Evolutionary conservation across 37 sponge, comb jelly and placozoan genomes (phyloP).

Genomic region (Cliona cf. orientalis): DNA sequence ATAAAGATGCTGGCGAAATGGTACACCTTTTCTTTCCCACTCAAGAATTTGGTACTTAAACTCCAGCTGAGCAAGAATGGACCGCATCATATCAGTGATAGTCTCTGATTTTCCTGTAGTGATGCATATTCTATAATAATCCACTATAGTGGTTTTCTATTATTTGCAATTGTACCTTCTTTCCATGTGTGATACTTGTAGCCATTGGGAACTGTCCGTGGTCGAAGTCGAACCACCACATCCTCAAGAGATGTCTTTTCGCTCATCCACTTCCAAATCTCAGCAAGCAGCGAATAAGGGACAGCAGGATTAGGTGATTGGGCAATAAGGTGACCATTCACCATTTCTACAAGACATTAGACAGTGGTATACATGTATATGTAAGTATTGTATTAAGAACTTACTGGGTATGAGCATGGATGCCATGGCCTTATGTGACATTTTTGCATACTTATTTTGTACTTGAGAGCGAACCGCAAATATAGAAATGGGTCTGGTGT

Average conservation of each 20-base stretch:
- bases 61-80: neutral
- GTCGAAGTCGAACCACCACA: constrained; percentile 9
- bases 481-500: constrained; percentile 29
- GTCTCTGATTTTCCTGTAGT: constrained; percentile 2
- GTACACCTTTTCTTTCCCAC: constrained; percentile 17
- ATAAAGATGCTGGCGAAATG: neutral
- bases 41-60: neutral
- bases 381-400: neutral
- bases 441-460: constrained; percentile 4
- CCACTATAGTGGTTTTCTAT: neutral
- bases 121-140: neutral
- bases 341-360: neutral
- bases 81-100: constrained; percentile 7
- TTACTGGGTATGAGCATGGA: neutral
- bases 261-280: constrained; percentile 19
- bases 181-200: constrained; percentile 31
- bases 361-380: neutral
- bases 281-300: neutral
- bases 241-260: neutral
- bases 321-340: constrained; percentile 19
- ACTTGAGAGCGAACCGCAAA: constrained; percentile 13
- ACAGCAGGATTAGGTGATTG: constrained; percentile 23
- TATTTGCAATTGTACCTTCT: neutral
- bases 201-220: constrained; percentile 44
- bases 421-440: neutral